Evolutionary conservation across 2,888 invertebrate species (phyloP).

Genomic region (Azorinus chamasolen): DNA sequence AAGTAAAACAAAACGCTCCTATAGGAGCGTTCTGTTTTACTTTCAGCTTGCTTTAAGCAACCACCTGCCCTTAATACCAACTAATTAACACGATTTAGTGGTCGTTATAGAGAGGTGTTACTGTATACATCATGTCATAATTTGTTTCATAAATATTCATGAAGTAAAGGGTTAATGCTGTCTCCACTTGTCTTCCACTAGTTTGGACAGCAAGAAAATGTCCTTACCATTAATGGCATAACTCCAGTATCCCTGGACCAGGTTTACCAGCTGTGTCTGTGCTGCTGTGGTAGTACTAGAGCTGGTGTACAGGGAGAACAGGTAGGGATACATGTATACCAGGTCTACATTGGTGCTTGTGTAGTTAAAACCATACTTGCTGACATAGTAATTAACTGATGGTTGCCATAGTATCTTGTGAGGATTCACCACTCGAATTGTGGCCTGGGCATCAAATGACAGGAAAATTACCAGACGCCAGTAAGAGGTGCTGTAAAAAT

Average conservation of each 20-base stretch:
- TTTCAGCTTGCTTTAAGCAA: too few species aligned
- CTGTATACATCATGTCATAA: too few species aligned
- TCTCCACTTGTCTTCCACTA: too few species aligned
- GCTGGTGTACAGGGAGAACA: conserved; percentile 46
- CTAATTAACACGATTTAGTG: too few species aligned
- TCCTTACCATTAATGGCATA: neutral
- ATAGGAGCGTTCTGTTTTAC: too few species aligned
- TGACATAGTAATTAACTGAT: conserved; percentile 18
- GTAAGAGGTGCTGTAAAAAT: conserved; percentile 22
- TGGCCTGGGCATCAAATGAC: conserved; percentile 3
- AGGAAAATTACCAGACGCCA: conserved; percentile 53
- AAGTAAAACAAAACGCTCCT: too few species aligned
- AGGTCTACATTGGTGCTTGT: conserved; percentile 2
- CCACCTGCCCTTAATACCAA: too few species aligned
- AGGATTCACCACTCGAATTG: conserved; percentile 29
- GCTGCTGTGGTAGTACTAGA: conserved; percentile 18
- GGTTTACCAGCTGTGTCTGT: too few species aligned
- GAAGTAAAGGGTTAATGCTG: too few species aligned
- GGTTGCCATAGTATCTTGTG: conserved; percentile 38
- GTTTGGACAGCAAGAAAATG: neutral
- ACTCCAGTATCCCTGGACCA: too few species aligned
- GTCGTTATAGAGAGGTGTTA: too few species aligned
- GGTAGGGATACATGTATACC: conserved; percentile 29
- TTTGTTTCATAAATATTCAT: too few species aligned
- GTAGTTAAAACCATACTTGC: conserved; percentile 51